A percentile compares a stretch with the other conserved stretches of the same genome.
Conservation (phyloP, 2,888 invertebrate genomes). For the Brachyptera putata region DNA sequence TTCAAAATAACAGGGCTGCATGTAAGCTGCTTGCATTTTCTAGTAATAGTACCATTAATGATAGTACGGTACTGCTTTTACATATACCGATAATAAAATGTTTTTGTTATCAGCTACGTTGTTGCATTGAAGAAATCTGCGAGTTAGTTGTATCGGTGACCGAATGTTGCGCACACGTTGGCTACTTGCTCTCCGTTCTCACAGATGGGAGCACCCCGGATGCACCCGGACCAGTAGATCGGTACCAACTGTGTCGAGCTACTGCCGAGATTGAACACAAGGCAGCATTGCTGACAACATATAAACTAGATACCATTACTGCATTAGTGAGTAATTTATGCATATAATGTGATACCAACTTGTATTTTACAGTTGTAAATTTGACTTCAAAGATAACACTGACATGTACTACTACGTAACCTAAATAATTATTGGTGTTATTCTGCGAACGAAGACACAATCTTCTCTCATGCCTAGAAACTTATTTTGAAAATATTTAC, state of each 20-base stretch:
- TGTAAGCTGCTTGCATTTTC: too few relatives aligned
- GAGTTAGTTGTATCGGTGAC: conserved; percentile 39
- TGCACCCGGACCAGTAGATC: conserved; percentile 39
- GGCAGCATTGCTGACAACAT: conserved; percentile 25
- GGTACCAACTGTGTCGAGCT: conserved; percentile 40
- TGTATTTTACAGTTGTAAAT: too few relatives aligned
- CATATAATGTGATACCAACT: background rate
- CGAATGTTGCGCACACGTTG: conserved; percentile 40
- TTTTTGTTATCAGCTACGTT: conserved; percentile 21
- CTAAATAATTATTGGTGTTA: too few relatives aligned
- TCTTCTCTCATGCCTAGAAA: too few relatives aligned
- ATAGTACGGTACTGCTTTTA: too few relatives aligned
- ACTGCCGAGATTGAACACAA: conserved; percentile 39
- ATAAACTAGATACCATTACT: conserved; percentile 27
- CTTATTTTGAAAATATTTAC: too few relatives aligned
- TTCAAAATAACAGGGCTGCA: too few relatives aligned
- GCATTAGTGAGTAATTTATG: conserved; percentile 21
- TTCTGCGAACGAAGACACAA: too few relatives aligned
- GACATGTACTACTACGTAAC: too few relatives aligned
- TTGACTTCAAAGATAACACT: too few relatives aligned
- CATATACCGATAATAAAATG: background rate
- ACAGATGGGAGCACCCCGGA: conserved; percentile 36
- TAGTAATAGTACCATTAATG: too few relatives aligned
- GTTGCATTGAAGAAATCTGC: conserved; percentile 38
- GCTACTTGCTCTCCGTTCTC: conserved; percentile 39